These are phyloP conservation scores for Cynodonichthys magdalenae DNA, from an alignment of 2,797 vertebrate species.

Conservation along the genomic window DNA sequence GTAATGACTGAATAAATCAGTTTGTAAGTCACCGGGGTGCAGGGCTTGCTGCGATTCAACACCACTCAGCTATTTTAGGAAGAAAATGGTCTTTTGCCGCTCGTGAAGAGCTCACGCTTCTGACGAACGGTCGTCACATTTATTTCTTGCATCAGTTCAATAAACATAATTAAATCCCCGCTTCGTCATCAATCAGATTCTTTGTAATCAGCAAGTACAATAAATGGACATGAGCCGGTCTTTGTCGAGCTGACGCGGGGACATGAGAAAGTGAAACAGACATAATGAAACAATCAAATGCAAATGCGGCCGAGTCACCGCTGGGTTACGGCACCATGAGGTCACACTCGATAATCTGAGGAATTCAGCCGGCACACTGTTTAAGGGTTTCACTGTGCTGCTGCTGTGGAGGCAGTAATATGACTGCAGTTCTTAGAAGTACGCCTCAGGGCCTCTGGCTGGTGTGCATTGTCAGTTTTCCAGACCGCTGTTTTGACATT, in stretches of 20 bases:
- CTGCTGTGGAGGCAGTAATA: constrained; percentile 47
- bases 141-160: constrained; percentile 57
- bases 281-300: constrained; percentile 38
- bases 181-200: constrained; percentile 54
- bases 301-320: constrained; percentile 26
- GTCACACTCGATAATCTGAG: constrained; percentile 40
- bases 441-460: constrained; percentile 55
- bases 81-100: constrained; percentile 76
- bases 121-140: constrained; percentile 64
- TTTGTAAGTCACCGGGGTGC: constrained; percentile 71
- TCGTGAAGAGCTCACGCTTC: constrained; percentile 67
- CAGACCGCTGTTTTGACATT: constrained; percentile 70
- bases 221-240: constrained; percentile 54
- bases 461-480: constrained; percentile 54
- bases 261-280: constrained; percentile 14
- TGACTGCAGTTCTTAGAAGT: constrained; percentile 51
- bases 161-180: constrained; percentile 51
- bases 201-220: constrained; percentile 45
- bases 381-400: constrained; percentile 25
- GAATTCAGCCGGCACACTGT: constrained; percentile 29
- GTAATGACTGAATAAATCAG: constrained; percentile 90
- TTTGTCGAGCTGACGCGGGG: constrained; percentile 30
- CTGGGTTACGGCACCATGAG: constrained; percentile 21
- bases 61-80: constrained; percentile 80
- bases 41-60: constrained; percentile 52